Evolutionary conservation across 2,797 vertebrate species (phyloP).

Genomic region (Sebastes minor): DNA sequence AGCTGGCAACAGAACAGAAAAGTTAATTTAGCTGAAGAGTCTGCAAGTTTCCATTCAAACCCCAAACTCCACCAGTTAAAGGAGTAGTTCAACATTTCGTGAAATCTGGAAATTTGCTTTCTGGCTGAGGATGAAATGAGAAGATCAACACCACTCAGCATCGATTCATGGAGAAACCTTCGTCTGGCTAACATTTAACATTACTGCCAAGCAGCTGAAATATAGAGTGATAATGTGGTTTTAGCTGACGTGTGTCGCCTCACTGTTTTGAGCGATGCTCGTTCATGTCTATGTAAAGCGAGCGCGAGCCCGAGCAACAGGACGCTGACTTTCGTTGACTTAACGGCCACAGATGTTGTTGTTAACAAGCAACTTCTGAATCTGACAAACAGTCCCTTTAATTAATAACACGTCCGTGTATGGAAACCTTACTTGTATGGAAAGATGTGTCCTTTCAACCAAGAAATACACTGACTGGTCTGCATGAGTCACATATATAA

Average conservation of each 20-base stretch:
- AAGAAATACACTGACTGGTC: not conserved
- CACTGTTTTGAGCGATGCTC: no score
- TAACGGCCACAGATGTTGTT: no score
- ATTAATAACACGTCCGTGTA: not conserved
- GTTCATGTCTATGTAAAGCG: no score
- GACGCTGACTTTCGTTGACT: no score
- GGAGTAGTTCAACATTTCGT: not conserved
- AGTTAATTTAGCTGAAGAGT: not conserved
- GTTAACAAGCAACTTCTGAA: no score
- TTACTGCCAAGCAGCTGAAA: rapidly evolving
- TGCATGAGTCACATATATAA: not conserved
- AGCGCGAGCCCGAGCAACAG: no score
- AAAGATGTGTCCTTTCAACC: not conserved
- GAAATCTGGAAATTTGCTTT: not conserved
- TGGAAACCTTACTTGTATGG: not conserved
- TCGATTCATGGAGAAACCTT: no score
- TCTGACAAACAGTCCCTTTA: no score
- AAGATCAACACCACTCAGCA: not conserved
- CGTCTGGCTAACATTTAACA: no score
- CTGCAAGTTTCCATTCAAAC: not conserved
- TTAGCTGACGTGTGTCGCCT: no score
- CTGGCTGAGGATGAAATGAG: not conserved
- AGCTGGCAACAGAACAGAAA: conserved; percentile 69
- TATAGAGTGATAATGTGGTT: no score
- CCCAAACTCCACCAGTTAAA: not conserved